Evolutionary conservation across 2,888 invertebrate genomes (phyloP).

Genomic region (Scelioninae gen. 2): DNA sequence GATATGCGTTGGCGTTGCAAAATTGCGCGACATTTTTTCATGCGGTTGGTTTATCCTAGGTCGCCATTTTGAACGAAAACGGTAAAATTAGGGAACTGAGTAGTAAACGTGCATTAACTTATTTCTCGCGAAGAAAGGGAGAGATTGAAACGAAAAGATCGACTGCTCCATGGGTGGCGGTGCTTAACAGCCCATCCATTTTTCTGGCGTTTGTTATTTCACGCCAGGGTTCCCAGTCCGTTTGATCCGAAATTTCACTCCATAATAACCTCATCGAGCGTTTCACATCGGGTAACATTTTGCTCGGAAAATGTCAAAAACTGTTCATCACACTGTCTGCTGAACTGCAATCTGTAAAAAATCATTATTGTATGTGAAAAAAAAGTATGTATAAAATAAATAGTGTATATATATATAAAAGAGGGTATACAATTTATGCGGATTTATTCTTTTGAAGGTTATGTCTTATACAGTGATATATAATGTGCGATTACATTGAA

Average conservation of each 20-base stretch:
- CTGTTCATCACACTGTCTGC: constrained; percentile 16
- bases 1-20: no score
- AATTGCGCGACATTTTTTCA: no score
- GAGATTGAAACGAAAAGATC: constrained; percentile 68
- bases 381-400: no score
- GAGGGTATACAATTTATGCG: no score
- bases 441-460: no score
- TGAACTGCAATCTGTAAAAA: no score
- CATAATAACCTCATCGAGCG: constrained; percentile 54
- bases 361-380: no score
- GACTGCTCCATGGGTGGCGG: constrained; percentile 73
- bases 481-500: no score
- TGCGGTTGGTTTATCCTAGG: no score
- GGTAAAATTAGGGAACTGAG: neutral
- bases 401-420: no score
- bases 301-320: constrained; percentile 47
- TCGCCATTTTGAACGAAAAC: no score
- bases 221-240: constrained; percentile 72
- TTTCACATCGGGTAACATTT: constrained; percentile 44
- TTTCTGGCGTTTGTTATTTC: constrained; percentile 75
- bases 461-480: no score
- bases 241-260: constrained; percentile 64
- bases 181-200: constrained; percentile 75
- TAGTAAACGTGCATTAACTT: constrained; percentile 17
- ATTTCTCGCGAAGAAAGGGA: constrained; percentile 57